These are phyloP conservation scores for Amphiprion clarkii DNA, from an alignment of 2,797 vertebrate genomes.

Conservation along the genomic window DNA sequence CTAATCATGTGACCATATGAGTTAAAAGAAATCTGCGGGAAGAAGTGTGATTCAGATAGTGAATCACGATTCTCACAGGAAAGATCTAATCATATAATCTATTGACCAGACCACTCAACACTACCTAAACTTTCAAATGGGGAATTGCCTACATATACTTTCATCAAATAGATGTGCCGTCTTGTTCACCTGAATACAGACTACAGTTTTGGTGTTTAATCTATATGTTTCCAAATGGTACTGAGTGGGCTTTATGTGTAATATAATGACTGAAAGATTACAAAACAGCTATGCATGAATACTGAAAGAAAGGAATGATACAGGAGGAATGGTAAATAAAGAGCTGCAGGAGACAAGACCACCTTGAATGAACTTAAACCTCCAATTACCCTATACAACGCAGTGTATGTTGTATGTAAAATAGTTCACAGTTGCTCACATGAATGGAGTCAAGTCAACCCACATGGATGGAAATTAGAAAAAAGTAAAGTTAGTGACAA, in stretches of 20 bases:
- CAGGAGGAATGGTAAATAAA: not conserved
- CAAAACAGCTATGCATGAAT: not conserved
- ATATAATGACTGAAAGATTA: not conserved
- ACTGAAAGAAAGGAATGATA: not conserved
- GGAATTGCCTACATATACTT: not conserved
- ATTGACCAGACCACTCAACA: too few species aligned
- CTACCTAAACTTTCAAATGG: not conserved
- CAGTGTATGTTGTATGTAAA: conserved; percentile 7
- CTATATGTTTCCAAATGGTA: not conserved
- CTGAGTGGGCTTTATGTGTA: not conserved
- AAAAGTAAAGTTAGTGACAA: not conserved
- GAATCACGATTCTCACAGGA: too few species aligned
- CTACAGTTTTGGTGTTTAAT: not conserved
- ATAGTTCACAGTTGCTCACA: not conserved
- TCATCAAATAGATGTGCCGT: not conserved
- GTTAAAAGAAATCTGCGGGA: too few species aligned
- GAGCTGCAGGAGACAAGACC: not conserved
- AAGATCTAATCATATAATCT: too few species aligned
- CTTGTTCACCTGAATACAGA: not conserved
- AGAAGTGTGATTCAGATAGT: too few species aligned
- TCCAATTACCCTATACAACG: not conserved
- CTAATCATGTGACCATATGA: too few species aligned
- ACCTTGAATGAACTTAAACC: not conserved
- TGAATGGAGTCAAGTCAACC: not conserved
- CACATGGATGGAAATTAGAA: conserved; percentile 32